Conservation (phyloP, 2,113 vertebrate species). For the Grammomys surdaster region DNA sequence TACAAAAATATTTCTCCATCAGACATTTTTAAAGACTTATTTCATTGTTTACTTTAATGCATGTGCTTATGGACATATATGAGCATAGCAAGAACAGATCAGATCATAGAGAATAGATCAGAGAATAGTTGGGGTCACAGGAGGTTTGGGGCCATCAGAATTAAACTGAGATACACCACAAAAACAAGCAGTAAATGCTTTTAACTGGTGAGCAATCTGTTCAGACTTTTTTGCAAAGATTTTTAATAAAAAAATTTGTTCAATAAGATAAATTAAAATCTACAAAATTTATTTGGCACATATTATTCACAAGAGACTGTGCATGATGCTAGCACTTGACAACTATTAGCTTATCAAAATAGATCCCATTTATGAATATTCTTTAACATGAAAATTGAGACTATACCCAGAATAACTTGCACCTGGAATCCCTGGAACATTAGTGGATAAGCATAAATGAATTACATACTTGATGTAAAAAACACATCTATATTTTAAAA, state of each 20-base stretch:
- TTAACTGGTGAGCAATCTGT: neutral
- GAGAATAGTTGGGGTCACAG: neutral
- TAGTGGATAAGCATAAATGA: neutral
- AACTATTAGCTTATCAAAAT: neutral
- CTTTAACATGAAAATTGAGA: neutral
- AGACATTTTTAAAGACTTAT: neutral
- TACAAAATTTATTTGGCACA: neutral
- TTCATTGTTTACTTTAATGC: neutral
- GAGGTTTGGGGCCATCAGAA: neutral
- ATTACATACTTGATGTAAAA: neutral
- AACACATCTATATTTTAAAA: neutral
- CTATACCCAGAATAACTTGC: neutral
- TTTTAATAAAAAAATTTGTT: neutral
- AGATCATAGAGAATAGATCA: no score
- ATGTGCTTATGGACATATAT: neutral
- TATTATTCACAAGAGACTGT: neutral
- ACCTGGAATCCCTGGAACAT: neutral
- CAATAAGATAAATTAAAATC: conserved; percentile 24
- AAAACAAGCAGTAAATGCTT: neutral
- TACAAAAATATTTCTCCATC: neutral
- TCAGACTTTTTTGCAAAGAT: neutral
- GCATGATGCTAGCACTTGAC: neutral
- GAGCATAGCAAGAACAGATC: neutral
- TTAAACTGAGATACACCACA: neutral
- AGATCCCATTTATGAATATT: neutral